Evolutionary conservation across 2,797 vertebrate genomes (phyloP).

Genomic region (Limosa lapponica): DNA sequence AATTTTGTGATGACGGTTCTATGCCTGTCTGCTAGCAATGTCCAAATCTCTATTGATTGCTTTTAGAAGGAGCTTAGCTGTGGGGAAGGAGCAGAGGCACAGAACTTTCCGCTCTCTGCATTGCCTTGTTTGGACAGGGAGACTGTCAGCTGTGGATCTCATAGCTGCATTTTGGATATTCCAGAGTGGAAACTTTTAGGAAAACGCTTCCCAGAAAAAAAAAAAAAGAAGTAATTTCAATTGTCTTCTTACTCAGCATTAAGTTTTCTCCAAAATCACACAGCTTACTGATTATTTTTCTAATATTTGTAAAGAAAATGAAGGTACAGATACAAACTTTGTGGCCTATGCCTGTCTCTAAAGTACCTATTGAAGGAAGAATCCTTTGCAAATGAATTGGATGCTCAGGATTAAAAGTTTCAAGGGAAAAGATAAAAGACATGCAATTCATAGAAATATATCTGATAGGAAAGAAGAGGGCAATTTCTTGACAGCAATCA

Average conservation of each 20-base stretch:
- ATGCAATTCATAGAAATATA: not conserved
- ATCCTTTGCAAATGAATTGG: not conserved
- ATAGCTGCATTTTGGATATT: not conserved
- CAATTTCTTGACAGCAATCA: not conserved
- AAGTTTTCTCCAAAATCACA: not conserved
- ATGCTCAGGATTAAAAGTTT: not conserved
- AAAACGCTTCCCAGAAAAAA: not conserved
- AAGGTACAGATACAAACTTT: not conserved
- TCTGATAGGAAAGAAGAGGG: not conserved
- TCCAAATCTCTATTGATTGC: not conserved
- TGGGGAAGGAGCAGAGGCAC: not conserved
- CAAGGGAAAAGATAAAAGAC: not conserved
- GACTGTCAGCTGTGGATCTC: not conserved
- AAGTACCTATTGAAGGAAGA: not conserved
- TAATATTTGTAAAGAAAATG: not conserved
- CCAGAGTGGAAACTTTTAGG: not conserved
- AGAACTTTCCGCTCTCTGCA: not conserved
- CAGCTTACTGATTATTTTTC: not conserved
- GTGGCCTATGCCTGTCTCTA: not conserved
- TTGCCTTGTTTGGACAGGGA: not conserved
- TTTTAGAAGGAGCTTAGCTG: not conserved
- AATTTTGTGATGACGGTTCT: not conserved
- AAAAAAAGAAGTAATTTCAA: rapidly evolving
- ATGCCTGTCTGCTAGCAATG: not conserved
- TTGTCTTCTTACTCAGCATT: not conserved